These are phyloP conservation scores for Argya squamiceps DNA, from an alignment of 2,797 vertebrate species.

Conservation along the genomic window DNA sequence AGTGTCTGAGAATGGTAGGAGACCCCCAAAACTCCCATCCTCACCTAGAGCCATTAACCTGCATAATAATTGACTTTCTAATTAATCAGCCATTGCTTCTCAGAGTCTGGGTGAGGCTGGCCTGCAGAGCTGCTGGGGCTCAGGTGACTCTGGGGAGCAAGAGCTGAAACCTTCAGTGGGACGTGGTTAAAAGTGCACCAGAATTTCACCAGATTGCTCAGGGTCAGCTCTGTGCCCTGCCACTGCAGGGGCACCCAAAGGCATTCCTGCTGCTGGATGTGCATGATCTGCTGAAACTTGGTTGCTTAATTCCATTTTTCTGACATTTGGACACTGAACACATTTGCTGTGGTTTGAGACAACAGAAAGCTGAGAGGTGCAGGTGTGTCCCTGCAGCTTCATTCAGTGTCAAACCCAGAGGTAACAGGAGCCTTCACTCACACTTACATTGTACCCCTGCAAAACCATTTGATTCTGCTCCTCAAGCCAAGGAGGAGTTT, in stretches of 20 bases:
- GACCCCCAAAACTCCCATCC: not conserved
- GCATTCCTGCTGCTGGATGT: not conserved
- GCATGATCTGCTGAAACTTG: not conserved
- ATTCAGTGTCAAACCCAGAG: not conserved
- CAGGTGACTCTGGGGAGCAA: not conserved
- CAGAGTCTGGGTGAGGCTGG: not conserved
- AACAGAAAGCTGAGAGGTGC: not conserved
- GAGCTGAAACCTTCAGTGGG: not conserved
- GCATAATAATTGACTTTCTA: not conserved
- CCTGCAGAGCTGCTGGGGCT: not conserved
- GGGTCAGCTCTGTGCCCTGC: not conserved
- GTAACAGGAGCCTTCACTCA: not conserved
- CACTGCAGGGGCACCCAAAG: not conserved
- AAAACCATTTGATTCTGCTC: not conserved
- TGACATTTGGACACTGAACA: not conserved
- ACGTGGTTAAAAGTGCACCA: not conserved
- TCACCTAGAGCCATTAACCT: not conserved
- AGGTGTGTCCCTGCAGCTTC: not conserved
- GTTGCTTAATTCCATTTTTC: not conserved
- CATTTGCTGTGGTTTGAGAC: not conserved
- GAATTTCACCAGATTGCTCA: not conserved
- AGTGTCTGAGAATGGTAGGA: constrained; percentile 88
- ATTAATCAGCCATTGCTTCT: not conserved
- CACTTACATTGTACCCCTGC: not conserved
- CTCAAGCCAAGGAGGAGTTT: not conserved